phyloP scores from a whole-genome alignment of 2,113 vertebrate genomes.

The Holacanthus passer region DNA sequence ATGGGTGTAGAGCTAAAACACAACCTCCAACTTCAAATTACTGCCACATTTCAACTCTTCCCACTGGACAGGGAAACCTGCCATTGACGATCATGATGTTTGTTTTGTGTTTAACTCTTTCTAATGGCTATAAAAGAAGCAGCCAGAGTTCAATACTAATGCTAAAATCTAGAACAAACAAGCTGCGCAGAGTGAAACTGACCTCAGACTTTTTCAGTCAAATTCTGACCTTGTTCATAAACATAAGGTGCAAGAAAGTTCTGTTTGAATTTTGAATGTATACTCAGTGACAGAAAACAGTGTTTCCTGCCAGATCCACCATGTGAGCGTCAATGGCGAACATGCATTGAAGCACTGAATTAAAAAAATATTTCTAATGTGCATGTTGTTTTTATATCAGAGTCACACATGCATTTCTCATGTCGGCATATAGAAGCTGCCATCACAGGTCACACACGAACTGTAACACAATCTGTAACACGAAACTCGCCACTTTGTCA shows the following conservation, averaged over 20 bases:
- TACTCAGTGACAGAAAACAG: not conserved
- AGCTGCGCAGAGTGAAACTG: not conserved
- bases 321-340: constrained; percentile 19
- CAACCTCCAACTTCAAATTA: not conserved
- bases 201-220: not conserved
- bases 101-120: not conserved
- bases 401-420: not conserved
- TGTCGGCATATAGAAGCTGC: not conserved
- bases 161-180: constrained; percentile 1
- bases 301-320: not conserved
- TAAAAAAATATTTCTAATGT: not conserved
- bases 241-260: not conserved
- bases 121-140: not conserved
- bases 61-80: not conserved
- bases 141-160: not conserved
- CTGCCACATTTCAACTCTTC: not conserved
- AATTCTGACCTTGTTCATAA: not conserved
- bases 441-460: constrained; percentile 5
- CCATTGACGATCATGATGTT: not conserved
- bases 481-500: not conserved
- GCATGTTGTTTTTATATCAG: not conserved
- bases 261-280: not conserved
- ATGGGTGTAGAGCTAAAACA: not conserved
- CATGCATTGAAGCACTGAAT: not conserved
- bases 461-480: not conserved